Percentiles rank a stretch among this genome's conserved stretches.
Evolutionary conservation across 2,113 vertebrate genomes (phyloP).

Genomic region (Thinocorus orbignyianus): DNA sequence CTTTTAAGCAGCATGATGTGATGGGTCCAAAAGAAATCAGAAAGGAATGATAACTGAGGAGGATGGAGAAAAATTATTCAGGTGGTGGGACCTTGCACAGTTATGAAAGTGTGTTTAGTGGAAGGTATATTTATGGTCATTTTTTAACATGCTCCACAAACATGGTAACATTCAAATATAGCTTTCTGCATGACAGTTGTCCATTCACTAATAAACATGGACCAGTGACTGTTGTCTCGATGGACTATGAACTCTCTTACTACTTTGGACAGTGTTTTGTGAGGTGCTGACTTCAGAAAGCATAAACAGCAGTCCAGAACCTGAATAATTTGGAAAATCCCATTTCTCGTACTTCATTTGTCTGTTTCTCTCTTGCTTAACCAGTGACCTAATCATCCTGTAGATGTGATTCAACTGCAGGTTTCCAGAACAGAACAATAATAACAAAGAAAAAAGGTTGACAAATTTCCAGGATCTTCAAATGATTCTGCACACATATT

Average conservation of each 20-base stretch:
- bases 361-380: neutral
- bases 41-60: neutral
- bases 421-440: neutral
- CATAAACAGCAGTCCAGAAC: neutral
- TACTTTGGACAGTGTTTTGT: neutral
- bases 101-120: neutral
- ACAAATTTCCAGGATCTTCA: neutral
- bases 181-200: neutral
- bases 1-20: neutral
- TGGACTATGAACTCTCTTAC: neutral
- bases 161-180: neutral
- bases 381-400: neutral
- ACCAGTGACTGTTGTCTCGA: neutral
- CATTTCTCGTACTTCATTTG: neutral
- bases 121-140: neutral
- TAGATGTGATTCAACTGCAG: neutral
- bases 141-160: neutral
- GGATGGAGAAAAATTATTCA: neutral
- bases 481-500: neutral
- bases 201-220: neutral
- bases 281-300: neutral
- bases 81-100: neutral
- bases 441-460: neutral
- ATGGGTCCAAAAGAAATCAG: neutral
- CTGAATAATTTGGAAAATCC: neutral